Evolutionary conservation across 2,113 vertebrate species (phyloP), one percentile per base, ranked within the genome.

Genomic region (Progne subis): DNA sequence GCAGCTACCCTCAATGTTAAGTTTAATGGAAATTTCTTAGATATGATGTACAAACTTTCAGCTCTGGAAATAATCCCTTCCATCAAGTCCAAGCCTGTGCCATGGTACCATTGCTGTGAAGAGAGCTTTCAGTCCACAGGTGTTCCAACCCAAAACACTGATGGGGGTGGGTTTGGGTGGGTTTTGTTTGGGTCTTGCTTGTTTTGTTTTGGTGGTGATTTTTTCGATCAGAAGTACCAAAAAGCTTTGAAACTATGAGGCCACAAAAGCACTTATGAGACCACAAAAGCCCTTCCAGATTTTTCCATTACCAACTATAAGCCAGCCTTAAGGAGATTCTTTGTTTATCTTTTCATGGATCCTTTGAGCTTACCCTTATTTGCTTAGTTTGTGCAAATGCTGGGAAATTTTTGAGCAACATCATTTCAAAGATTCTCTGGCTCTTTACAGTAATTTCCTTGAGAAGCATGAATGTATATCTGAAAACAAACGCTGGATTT

Each of bases 401-500:
- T 69, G 43, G 34, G 65, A 86, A 85, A 72, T 57, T 63, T 69
- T 70, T 52, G 52, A 75, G n/a, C 19, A 67, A 65, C 7, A 24
- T 78, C 0, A n/a, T 83, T 86, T 81, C 28, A 60, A 72, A 72
- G 60, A 4, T 78, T 86, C 41, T 88, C 68, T 63, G 49, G 4
- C 34, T 85, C 59, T 80, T 92, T 60, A 71, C 17, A 70, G 47
- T 61, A 0, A 41, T 88, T 88, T 86, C 69, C 41, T 75, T 75
- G 46, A 75, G 82, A 90, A 88, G 34, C 76, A 57, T 39, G n/a
- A 75, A 77, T 4, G 4, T 68, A 53, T 68, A 65, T 75, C 60
- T 64, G 75, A 78, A 93, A 92, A 95, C 79, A 95, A 96, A 92
- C 1, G 52, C 88, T 96, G 88, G 64, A 95, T 97, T 96, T 96